phyloP scores from a whole-genome alignment of 2,113 vertebrate species.

The Saimiri boliviensis region DNA sequence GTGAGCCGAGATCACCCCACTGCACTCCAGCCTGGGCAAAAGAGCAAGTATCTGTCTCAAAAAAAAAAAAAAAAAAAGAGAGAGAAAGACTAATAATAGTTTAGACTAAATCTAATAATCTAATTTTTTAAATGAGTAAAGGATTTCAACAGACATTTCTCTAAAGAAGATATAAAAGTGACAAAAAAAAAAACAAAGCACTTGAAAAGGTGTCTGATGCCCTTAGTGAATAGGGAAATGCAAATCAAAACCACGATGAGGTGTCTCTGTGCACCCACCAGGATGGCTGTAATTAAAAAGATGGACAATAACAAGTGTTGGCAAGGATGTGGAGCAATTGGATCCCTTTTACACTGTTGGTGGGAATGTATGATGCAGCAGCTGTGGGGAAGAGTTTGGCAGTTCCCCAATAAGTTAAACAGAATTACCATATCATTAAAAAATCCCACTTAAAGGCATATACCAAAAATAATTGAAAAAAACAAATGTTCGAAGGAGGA shows the following conservation, averaged over 20 bases:
- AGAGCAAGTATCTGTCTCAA: background rate
- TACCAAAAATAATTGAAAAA: slow-evolving; percentile 11
- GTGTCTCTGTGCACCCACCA: background rate
- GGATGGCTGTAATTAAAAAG: background rate
- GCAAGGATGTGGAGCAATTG: background rate
- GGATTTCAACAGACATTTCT: background rate
- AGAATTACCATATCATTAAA: background rate
- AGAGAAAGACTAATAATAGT: no score
- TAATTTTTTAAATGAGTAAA: background rate
- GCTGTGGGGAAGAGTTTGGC: background rate
- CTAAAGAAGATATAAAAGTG: background rate
- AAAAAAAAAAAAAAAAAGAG: background rate
- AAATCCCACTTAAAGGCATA: slow-evolving; percentile 9
- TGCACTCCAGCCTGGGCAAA: background rate
- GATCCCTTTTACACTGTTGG: background rate
- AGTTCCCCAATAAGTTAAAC: background rate
- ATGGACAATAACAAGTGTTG: slow-evolving; percentile 50
- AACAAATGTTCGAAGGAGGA: background rate
- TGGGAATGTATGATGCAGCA: background rate
- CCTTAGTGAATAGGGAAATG: background rate
- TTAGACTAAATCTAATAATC: background rate
- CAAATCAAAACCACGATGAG: background rate
- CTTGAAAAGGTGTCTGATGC: background rate
- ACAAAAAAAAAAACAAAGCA: background rate
- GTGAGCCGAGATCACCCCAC: background rate